Percentiles rank a stretch among this genome's conserved stretches.
Conservation (phyloP, 2,888 invertebrate genomes). For the Sicus ferrugineus region DNA sequence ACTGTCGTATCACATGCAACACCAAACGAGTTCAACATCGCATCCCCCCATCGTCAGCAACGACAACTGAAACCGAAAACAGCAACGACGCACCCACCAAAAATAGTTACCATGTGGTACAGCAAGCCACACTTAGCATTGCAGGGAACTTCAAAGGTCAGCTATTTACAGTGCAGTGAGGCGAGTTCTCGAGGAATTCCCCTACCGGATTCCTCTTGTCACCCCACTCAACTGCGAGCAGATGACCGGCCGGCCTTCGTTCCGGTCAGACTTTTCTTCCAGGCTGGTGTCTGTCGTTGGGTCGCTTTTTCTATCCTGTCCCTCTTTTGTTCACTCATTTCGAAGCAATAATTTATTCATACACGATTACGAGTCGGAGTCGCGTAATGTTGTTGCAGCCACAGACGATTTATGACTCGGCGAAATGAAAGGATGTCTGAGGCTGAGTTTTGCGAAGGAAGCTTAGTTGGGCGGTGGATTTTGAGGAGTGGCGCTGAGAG, state of each 20-base stretch:
- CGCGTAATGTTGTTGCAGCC: slow-evolving; percentile 43
- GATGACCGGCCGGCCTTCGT: too few relatives aligned
- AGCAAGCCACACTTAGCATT: slow-evolving; percentile 1
- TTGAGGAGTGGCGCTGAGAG: background rate
- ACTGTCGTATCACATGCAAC: background rate
- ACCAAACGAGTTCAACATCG: slow-evolving; percentile 13
- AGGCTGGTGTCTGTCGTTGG: background rate
- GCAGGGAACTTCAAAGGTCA: slow-evolving; percentile 28
- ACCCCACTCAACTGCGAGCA: too few relatives aligned
- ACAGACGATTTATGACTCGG: slow-evolving; percentile 62
- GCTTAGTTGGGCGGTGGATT: too few relatives aligned
- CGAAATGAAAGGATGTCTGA: background rate
- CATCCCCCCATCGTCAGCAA: background rate
- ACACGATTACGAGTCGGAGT: slow-evolving; percentile 63
- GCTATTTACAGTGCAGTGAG: slow-evolving; percentile 14
- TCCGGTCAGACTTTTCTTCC: slow-evolving; percentile 6
- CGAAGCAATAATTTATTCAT: slow-evolving; percentile 63
- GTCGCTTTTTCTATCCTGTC: slow-evolving; percentile 12
- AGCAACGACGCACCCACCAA: slow-evolving; percentile 51
- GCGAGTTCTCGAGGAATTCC: background rate
- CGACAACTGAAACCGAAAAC: background rate
- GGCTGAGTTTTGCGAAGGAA: too few relatives aligned
- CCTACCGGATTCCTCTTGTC: background rate
- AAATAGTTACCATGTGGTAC: slow-evolving; percentile 59
- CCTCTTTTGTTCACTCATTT: slow-evolving; percentile 13